Evolutionary conservation across 2,797 vertebrate genomes (phyloP), one percentile per base, ranked within the genome.

Genomic region (Sebastes diploproa): DNA sequence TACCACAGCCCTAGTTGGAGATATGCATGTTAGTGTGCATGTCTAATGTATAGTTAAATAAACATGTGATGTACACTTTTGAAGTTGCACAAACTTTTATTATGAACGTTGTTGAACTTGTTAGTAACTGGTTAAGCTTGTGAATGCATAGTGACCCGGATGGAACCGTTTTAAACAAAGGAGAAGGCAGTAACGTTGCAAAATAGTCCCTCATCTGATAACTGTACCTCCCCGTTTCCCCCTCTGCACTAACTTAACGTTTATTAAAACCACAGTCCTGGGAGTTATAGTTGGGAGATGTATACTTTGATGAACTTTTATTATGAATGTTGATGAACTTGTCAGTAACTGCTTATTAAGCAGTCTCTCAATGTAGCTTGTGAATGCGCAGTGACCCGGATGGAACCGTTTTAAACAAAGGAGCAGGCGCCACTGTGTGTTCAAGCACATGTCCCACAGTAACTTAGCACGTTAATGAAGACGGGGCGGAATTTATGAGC

Each of bases 331-430:
- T 42, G 7, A 6, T 14, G 7, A 42, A 42, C 58, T 71, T 22
- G 14, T 50, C 20, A 3, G 38, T 52, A 75, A 67, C 14, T 65
- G 46, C n/a, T 50, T 10, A 1, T 38, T 38, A 13, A 38, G 36
- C 36, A 38, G 12, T 38, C 36, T 38, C 36, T 2, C 58, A 61
- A 18, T 69, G 58, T 63, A 72, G 13, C 36, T 38, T 38, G 13
- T 38, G 36, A 38, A 38, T 38, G 3, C 60, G 20, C 22, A 3
- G 77, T 91, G 92, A 93, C 93, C 93, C 93, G 94, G 93, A 95
- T 94, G 92, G 83, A 88, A 61, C 84, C 81, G 60, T 32, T 90
- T 42, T 81, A 87, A 91, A 94, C 93, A 94, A 94, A 94, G 92
- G 89, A 93, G 76, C 77, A 82, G 83, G 90, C 92, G 91, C 93